phyloP scores from a whole-genome alignment of 1,140 invertebrate genomes.

The Chymomyza costata region DNA sequence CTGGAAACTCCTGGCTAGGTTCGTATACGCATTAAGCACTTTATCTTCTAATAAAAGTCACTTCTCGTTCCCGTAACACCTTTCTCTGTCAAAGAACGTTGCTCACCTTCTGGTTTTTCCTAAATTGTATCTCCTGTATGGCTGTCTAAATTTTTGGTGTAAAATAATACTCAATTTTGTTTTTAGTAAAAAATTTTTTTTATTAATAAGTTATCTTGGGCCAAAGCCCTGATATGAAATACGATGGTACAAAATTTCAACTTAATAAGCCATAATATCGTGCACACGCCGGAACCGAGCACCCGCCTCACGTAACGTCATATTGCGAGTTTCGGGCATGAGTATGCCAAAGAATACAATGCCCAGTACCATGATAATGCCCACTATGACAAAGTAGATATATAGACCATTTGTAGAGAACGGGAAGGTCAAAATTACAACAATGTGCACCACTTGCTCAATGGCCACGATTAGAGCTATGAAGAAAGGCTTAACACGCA shows the following conservation, averaged over 20 bases:
- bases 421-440: conserved; percentile 36
- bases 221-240: neutral
- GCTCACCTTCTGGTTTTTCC: too few species aligned
- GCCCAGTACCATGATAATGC: conserved; percentile 43
- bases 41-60: too few species aligned
- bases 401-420: neutral
- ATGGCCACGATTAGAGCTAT: conserved; percentile 48
- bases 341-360: conserved; percentile 35
- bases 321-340: conserved; percentile 52
- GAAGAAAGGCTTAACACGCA: conserved; percentile 42
- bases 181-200: too few species aligned
- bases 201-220: conserved; percentile 1
- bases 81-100: too few species aligned
- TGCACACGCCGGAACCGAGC: conserved; percentile 38
- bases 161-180: too few species aligned
- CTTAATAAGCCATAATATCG: conserved; percentile 27
- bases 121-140: too few species aligned
- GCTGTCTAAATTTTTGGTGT: too few species aligned
- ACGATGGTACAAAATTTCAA: too few species aligned
- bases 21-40: too few species aligned
- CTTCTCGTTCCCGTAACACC: too few species aligned
- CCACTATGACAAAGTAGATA: conserved; percentile 44
- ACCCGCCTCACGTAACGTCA: conserved; percentile 45
- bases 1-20: too few species aligned
- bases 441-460: conserved; percentile 55